Evolutionary conservation across 2,797 vertebrate species (phyloP).

Genomic region (Phataginus tetradactyla): DNA sequence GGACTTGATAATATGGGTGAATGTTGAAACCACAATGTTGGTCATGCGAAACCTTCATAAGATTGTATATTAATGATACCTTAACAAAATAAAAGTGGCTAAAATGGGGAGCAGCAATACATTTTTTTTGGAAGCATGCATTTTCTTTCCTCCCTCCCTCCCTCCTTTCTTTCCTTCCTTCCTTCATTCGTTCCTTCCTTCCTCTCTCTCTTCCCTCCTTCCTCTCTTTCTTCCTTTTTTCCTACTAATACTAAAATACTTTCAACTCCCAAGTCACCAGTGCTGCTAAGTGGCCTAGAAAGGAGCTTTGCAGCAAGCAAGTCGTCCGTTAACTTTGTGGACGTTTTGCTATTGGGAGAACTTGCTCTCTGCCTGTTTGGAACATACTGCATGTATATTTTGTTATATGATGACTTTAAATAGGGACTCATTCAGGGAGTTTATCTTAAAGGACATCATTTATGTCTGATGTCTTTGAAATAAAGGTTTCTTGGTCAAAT

Average conservation of each 20-base stretch:
- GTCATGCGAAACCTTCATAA: too few species aligned
- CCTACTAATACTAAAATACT: not conserved
- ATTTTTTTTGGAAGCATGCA: not conserved
- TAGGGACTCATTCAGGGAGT: not conserved
- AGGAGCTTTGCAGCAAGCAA: not conserved
- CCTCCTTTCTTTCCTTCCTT: too few species aligned
- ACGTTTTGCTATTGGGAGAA: not conserved
- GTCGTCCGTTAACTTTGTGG: not conserved
- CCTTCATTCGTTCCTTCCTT: accelerated
- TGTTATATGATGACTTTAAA: not conserved
- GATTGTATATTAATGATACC: too few species aligned
- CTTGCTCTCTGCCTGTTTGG: not conserved
- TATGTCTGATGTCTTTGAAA: not conserved
- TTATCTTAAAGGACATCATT: not conserved
- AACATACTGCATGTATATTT: not conserved
- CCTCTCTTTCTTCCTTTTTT: not conserved
- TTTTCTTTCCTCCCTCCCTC: not conserved
- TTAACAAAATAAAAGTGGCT: not conserved
- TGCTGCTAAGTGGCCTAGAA: not conserved
- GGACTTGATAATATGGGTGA: too few species aligned
- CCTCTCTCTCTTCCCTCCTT: not conserved
- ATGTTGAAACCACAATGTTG: too few species aligned
- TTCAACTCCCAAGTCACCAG: not conserved
- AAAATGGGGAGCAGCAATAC: not conserved
- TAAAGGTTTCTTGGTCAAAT: not conserved